Evolutionary conservation across 2,797 vertebrate genomes (phyloP).

Genomic region (Urocyon cinereoargenteus): DNA sequence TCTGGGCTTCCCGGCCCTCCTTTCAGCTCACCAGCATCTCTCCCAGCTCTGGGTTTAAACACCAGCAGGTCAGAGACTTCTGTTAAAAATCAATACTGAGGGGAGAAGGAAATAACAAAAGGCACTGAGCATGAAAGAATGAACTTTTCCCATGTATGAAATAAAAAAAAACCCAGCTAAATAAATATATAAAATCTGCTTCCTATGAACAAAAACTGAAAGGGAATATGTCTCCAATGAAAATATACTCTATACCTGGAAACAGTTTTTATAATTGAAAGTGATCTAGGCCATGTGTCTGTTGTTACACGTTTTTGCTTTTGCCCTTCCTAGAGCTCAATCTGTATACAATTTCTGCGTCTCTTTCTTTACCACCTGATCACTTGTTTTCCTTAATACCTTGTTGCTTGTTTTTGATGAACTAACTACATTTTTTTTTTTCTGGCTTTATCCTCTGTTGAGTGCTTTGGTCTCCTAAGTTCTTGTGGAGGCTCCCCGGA

Average conservation of each 20-base stretch:
- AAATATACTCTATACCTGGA: not conserved
- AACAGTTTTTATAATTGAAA: not conserved
- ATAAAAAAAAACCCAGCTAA: not conserved
- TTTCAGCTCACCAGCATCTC: not conserved
- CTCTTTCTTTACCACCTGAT: not conserved
- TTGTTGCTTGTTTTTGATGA: not conserved
- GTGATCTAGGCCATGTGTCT: not conserved
- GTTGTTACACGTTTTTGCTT: not conserved
- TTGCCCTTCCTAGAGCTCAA: not conserved
- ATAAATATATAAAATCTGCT: not conserved
- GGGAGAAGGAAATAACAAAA: not conserved
- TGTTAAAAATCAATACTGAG: not conserved
- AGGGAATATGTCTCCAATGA: not conserved
- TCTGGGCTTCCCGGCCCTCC: not conserved
- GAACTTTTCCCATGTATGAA: not conserved
- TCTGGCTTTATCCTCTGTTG: not conserved
- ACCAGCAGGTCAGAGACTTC: not conserved
- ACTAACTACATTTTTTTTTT: not conserved
- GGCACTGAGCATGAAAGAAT: not conserved
- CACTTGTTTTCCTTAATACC: not conserved
- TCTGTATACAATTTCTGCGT: not conserved
- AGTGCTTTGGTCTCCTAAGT: not conserved
- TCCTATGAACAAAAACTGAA: not conserved
- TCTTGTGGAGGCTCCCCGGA: not conserved
- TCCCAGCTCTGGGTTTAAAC: not conserved